Evolutionary conservation across 2,888 invertebrate species (phyloP).

Genomic region (Acheta domesticus): DNA sequence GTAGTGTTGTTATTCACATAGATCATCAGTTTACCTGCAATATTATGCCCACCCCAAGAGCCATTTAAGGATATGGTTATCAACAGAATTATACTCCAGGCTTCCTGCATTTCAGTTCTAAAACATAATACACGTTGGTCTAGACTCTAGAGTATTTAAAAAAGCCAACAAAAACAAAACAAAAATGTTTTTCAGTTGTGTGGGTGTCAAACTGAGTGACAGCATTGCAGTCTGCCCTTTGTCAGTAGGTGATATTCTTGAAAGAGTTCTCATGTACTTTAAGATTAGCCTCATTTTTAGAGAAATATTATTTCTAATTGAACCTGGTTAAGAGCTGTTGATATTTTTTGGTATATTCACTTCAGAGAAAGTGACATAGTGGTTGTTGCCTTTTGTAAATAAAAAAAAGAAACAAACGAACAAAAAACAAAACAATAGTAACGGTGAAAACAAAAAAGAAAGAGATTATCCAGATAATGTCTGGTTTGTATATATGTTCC

Average conservation of each 20-base stretch:
- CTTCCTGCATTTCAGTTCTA: neutral
- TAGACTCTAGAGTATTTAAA: neutral
- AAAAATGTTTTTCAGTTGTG: neutral
- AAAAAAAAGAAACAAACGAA: neutral
- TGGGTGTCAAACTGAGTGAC: too few relatives aligned
- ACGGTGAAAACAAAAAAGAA: neutral
- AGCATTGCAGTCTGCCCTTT: neutral
- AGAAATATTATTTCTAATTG: neutral
- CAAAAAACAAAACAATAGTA: neutral
- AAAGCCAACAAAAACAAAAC: neutral
- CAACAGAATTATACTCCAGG: neutral
- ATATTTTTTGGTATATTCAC: neutral
- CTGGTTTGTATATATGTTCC: slow-evolving; percentile 18
- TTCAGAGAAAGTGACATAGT: neutral
- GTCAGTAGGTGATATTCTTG: neutral
- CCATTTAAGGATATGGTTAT: neutral
- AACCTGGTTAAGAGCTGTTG: neutral
- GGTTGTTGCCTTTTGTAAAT: neutral
- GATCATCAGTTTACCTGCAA: too few relatives aligned
- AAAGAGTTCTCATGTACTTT: neutral
- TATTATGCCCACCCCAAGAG: too few relatives aligned
- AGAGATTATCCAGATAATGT: neutral
- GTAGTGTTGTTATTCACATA: too few relatives aligned
- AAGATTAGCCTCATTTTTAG: neutral
- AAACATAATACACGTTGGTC: neutral